Percentiles rank a stretch among this genome's conserved stretches.
phyloP scores from a whole-genome alignment of 2,888 invertebrate species.

The Dorcus parallelipipedus region DNA sequence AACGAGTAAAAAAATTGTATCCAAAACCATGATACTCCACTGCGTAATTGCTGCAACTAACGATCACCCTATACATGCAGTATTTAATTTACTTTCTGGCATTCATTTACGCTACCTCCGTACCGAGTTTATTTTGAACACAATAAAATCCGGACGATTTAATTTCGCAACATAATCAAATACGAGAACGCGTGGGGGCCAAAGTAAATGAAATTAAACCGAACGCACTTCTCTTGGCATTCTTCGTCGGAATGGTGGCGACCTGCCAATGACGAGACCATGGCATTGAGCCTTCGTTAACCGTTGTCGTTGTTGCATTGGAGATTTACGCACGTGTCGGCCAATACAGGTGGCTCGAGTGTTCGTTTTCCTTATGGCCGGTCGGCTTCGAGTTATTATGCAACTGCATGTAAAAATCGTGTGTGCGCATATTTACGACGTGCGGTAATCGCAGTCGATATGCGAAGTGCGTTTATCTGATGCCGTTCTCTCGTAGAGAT shows the following conservation, averaged over 20 bases:
- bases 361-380: neutral
- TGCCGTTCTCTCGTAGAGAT: too few relatives aligned
- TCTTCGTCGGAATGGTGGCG: neutral
- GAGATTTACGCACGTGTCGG: constrained; percentile 12
- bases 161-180: neutral
- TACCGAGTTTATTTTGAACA: too few relatives aligned
- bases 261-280: constrained; percentile 7
- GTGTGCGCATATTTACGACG: neutral
- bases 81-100: too few relatives aligned
- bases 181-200: neutral
- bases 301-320: constrained; percentile 16
- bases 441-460: neutral
- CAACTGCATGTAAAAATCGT: neutral
- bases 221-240: neutral
- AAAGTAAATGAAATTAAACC: neutral
- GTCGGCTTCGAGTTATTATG: constrained; percentile 2
- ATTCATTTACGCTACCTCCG: too few relatives aligned
- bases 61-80: too few relatives aligned
- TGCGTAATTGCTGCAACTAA: too few relatives aligned
- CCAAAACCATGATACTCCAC: too few relatives aligned
- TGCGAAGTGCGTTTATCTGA: neutral
- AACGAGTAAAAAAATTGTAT: too few relatives aligned
- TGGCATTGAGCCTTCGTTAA: constrained; percentile 17
- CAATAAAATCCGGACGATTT: too few relatives aligned
- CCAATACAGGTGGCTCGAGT: constrained; percentile 6